Base-by-base conservation (phyloP, 2,113 vertebrate species). In the Neomonachus schauinslandi region DNA sequence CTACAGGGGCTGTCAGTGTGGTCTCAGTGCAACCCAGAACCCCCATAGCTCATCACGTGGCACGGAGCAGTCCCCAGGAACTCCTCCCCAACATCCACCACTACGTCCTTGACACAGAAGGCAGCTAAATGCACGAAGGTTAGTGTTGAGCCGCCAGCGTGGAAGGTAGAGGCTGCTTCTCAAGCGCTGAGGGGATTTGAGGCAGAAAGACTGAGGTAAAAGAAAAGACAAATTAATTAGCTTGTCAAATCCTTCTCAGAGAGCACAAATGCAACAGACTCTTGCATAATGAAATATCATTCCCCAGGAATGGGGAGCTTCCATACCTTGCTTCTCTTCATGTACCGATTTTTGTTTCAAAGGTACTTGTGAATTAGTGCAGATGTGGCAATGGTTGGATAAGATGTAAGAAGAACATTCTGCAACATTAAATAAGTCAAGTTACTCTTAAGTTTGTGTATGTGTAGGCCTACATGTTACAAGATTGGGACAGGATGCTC, bases 281-380 rank as follows among this genome's bases (percentile, higher is more conserved):
- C 33, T 82, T 11, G 46, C 2, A 0, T 33, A 77, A 63, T 11
- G 46, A 86, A 1, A 3, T 4, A 10, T 26, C 77, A 0, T 46
- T 46, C n/a, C 59, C 24, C 6, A 26, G 39, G 1, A 31, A 18
- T 0, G 3, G 3, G 7, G 5, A 7, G 6, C 0, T 2, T n/a
- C 74, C n/a, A 2, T 12, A 18, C 24, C 51, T 49, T 67, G 28
- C 22, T 63, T 42, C 13, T 13, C 22, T 19, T 72, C 31, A 3
- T 1, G n/a, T 9, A 42, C 49, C 3, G 4, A 10, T 69, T 42
- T 81, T 57, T 8, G 28, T 63, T 67, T 49, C 55, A 24, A 14
- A 91, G 39, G n/a, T 61, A 6, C 67, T 74, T 84, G 63, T 7
- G 10, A 42, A 46, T 83, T 31, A 69, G 31, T 51, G 19, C 26